Base-by-base conservation (phyloP, 30 jellyfish, hydroid and myxozoan species). In the Turritopsis dohrnii region DNA sequence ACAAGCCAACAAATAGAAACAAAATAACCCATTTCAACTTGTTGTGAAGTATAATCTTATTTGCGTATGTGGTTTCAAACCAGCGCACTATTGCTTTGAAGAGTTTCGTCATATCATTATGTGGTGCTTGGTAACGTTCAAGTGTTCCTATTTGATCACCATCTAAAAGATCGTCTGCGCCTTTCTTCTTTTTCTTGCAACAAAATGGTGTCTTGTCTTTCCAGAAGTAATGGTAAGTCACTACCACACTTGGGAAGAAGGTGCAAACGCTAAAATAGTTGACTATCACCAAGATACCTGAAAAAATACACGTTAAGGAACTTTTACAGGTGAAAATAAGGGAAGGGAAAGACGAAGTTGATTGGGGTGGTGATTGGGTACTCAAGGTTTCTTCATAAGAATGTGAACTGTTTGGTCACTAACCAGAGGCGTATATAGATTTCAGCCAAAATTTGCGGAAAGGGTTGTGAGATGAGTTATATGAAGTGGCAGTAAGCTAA, bases 201-300 rank as follows among this genome's bases (percentile, higher is more conserved):
- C 73, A 29, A 54, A 52, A 41, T 21, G 31, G 87, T 18, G 29
- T 26, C 29, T 83, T 53, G 30, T 87, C 95, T 84, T 81, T 82
- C 98, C 96, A 88, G 82, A 54, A 92, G 85, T 65, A 85, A 53
- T 92, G 98, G 71, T 92, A 84, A 9, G 96, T 92, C 27, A 92
- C 94, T 22, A 92, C 98, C 29, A 92, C 96, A 74, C 96, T 92
- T 81, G 98, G 98, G 84, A 92, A 87, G 87, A 84, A 92, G 75
- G 88, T 92, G 95, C 98, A 92, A 22, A 92, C 91, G 21, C 96
- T 87, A 16, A 87, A 52, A 87, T 87, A 92, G 86, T 92, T 92
- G 71, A 92, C 98, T 29, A 92, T 82, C 8, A 92, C 96, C 41
- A 92, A 91, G 60, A 92, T 88, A 41, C 98, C 98, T 92, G 74